These are phyloP conservation scores for Furcula furcula DNA, from an alignment of 2,888 invertebrate genomes.

Conservation along the genomic window DNA sequence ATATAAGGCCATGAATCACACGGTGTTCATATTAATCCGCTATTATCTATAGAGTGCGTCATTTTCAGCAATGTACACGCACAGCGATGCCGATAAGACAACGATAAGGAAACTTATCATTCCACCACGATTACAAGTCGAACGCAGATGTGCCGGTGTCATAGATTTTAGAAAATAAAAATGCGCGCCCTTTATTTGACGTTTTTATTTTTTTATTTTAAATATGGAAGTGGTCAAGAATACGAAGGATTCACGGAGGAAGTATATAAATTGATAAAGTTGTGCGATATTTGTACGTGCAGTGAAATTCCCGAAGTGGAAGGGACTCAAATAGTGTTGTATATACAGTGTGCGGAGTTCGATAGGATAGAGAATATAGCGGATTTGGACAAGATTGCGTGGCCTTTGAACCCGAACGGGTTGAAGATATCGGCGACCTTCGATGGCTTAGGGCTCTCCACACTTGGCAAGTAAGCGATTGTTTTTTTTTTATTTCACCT, in stretches of 20 bases:
- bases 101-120: conserved; percentile 71
- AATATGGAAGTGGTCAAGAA: conserved; percentile 45
- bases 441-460: conserved; percentile 62
- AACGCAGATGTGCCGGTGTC: conserved; percentile 44
- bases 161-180: conserved; percentile 33
- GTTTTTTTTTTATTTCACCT: conserved; percentile 34
- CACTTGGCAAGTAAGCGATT: conserved; percentile 68
- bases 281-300: conserved; percentile 71
- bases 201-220: conserved; percentile 51
- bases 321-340: conserved; percentile 63
- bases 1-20: conserved; percentile 24
- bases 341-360: conserved; percentile 70
- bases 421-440: conserved; percentile 69
- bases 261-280: conserved; percentile 46
- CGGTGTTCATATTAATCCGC: conserved; percentile 35
- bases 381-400: conserved; percentile 68
- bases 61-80: conserved; percentile 68
- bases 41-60: conserved; percentile 53
- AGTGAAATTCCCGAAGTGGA: conserved; percentile 71
- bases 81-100: conserved; percentile 57
- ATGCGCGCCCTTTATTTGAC: conserved; percentile 58
- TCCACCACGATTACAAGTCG: conserved; percentile 56
- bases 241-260: conserved; percentile 32
- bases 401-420: conserved; percentile 70
- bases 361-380: conserved; percentile 58